Base-by-base conservation (phyloP, 2,888 invertebrate species). In the Plagodis pulveraria region DNA sequence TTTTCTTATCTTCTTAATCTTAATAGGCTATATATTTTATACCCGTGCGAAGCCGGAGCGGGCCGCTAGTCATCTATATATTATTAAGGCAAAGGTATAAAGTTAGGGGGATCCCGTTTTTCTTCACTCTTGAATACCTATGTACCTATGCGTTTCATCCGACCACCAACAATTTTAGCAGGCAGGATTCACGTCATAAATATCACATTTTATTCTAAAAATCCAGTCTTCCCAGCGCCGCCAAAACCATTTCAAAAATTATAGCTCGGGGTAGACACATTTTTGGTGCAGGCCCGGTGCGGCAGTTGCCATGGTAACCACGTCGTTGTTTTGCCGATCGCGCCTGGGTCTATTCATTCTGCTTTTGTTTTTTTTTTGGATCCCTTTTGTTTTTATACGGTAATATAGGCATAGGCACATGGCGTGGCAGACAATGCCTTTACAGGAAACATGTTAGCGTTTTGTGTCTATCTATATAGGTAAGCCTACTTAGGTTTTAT, bases 291-390 rank as follows among this genome's bases (percentile, higher is more conserved):
- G 74, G 77, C 71, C 66, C 71, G 76, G 83, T 84, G 86, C 89
- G 84, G 83, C 84, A 83, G 86, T 89, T 75, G 75, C 86, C 80
- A 86, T 88, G 77, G 85, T 75, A 80, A 87, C 87, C 65, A 70
- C 76, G 79, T 83, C 84, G 87, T 89, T 89, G 90, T 91, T 91
- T 91, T 89, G 89, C 82, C 90, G 83, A 90, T 90, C 73, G 80
- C 70, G 76, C 80, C 22, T 75, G 77, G 80, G 80, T 83, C 78
- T 80, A 80, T 78, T 76, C 81, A 77, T 82, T 83, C 80, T 78
- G 76, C 76, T 83, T 79, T 77, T 50, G 56, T 72, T 65, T 51
- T 55, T 69, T 51, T 38, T 10, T 66, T 70, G 22, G 22, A 22
- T 22, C 68, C 74, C 65, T 71, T 71, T 77, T 80, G 81, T 83